Conservation (phyloP, 64 coral and sea anemone genomes). For the Montipora foliosa region DNA sequence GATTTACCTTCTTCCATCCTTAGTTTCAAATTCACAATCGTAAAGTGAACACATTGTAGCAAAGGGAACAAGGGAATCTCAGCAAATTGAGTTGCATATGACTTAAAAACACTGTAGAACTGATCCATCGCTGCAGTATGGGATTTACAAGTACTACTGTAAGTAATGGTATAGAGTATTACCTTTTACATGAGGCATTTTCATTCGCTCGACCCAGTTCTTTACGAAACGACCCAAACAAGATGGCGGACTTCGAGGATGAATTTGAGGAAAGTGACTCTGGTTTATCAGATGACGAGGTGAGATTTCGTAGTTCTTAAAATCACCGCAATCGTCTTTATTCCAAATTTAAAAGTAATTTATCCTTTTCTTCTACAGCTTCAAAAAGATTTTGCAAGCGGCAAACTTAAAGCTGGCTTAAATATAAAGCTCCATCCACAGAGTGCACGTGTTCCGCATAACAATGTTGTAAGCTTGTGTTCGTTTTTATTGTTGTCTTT, state of each 20-base stretch:
- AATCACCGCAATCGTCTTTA: too few relatives aligned
- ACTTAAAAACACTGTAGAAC: constrained; percentile 38
- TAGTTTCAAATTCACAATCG: constrained; percentile 71
- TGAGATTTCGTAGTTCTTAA: not conserved
- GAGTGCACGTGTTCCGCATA: constrained; percentile 72
- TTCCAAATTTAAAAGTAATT: not conserved
- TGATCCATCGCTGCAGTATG: constrained; percentile 24
- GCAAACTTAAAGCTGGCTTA: constrained; percentile 85
- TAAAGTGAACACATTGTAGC: constrained; percentile 76
- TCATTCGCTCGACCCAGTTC: constrained; percentile 9
- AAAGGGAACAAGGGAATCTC: constrained; percentile 73
- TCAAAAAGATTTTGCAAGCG: constrained; percentile 76
- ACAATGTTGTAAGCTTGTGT: constrained; percentile 76
- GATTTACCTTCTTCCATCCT: constrained; percentile 61
- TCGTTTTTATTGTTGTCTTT: not conserved
- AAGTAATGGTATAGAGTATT: not conserved
- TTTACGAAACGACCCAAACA: not conserved
- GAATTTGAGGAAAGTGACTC: constrained; percentile 15
- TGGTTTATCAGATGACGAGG: constrained; percentile 36
- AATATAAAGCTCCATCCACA: constrained; percentile 50
- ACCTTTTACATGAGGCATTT: not conserved
- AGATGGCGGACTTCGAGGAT: constrained; percentile 37
- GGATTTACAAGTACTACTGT: not conserved
- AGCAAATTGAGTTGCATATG: constrained; percentile 63
- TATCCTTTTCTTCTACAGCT: constrained; percentile 35